A percentile compares a stretch with the other conserved stretches of the same genome.
phyloP scores from a whole-genome alignment of 2,113 vertebrate species.

The Equus przewalskii region DNA sequence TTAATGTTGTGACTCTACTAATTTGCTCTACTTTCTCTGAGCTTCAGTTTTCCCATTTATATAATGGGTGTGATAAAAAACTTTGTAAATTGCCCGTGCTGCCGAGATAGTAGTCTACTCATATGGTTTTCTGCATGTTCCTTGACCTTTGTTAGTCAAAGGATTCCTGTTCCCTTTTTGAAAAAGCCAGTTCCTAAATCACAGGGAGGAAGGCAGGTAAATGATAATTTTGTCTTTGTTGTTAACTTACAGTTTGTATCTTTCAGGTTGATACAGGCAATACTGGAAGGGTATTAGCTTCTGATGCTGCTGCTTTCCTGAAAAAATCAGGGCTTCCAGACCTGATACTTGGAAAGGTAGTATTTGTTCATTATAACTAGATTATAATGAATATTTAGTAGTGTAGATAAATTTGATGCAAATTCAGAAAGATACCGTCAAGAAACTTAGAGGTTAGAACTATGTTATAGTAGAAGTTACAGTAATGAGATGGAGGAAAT shows the following conservation, averaged over 20 bases:
- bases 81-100: not conserved
- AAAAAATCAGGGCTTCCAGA: slow-evolving; percentile 97
- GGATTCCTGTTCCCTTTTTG: slow-evolving; percentile 44
- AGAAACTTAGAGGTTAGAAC: slow-evolving; percentile 45
- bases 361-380: slow-evolving; percentile 56
- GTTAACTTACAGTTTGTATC: slow-evolving; percentile 51
- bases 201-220: slow-evolving; percentile 39
- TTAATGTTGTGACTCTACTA: slow-evolving; percentile 12
- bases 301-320: slow-evolving; percentile 96
- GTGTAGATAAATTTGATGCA: not conserved
- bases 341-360: slow-evolving; percentile 97
- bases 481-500: not conserved
- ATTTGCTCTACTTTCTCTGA: slow-evolving; percentile 37
- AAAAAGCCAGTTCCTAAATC: slow-evolving; percentile 58
- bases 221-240: slow-evolving; percentile 51
- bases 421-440: slow-evolving; percentile 40
- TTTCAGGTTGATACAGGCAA: slow-evolving; percentile 94
- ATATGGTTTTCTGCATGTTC: not conserved
- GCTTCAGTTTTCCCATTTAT: slow-evolving; percentile 34
- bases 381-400: slow-evolving; percentile 33
- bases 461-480: slow-evolving; percentile 25
- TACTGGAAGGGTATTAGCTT: slow-evolving; percentile 94
- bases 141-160: slow-evolving; percentile 13
- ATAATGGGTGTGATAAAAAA: not conserved
- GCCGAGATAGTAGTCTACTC: not conserved